A percentile compares a stretch with the other conserved stretches of the same genome.
phyloP scores from a whole-genome alignment of 2,797 vertebrate genomes.

The Acipenser oxyrinchus region DNA sequence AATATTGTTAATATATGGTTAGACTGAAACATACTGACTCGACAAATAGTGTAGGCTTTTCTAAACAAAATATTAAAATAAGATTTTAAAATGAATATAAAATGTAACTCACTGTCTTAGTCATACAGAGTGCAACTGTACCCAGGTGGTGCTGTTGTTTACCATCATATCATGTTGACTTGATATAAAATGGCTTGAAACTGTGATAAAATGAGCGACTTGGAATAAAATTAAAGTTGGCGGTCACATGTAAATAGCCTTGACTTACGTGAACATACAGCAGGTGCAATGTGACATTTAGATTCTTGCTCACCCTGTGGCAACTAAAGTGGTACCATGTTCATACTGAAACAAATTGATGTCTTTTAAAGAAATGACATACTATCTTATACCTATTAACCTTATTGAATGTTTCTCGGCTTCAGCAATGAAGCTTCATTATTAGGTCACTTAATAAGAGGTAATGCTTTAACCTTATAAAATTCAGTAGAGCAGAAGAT shows the following conservation, averaged over 20 bases:
- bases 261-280: constrained; percentile 5
- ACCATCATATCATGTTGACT: not conserved
- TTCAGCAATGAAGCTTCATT: constrained; percentile 5
- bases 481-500: constrained; percentile 18
- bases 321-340: not conserved
- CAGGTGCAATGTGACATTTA: constrained; percentile 1
- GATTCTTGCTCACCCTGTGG: constrained; percentile 3
- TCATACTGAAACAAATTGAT: constrained; percentile 2
- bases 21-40: too few species aligned
- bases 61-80: too few species aligned
- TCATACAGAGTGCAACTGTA: not conserved
- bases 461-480: constrained; percentile 37
- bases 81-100: too few species aligned
- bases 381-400: not conserved
- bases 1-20: too few species aligned
- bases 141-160: not conserved
- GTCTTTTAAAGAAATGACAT: not conserved
- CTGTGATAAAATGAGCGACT: constrained; percentile 13
- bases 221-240: constrained; percentile 13
- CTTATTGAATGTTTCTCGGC: not conserved
- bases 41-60: too few species aligned
- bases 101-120: too few species aligned
- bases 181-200: not conserved
- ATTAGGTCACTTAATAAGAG: constrained; percentile 3
- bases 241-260: constrained; percentile 4